phyloP scores from a whole-genome alignment of 2,888 invertebrate genomes.

The Spilarctia lutea region DNA sequence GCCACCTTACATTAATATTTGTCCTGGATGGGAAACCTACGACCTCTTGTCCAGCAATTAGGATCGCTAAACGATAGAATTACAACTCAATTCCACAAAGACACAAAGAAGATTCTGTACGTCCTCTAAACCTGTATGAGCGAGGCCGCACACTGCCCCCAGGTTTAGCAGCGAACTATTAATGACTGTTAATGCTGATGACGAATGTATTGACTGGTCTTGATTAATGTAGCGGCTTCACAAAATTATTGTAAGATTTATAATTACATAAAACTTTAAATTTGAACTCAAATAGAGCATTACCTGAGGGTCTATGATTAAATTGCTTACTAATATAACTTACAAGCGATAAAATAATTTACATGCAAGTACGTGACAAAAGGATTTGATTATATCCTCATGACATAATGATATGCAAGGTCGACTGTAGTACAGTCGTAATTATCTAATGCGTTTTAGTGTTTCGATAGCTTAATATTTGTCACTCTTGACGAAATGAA shows the following conservation, averaged over 20 bases:
- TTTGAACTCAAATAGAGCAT: slow-evolving; percentile 1
- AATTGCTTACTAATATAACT: background rate
- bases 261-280: background rate
- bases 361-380: slow-evolving; percentile 24
- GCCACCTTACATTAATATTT: too few relatives aligned
- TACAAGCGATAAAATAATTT: background rate
- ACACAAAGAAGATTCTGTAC: too few relatives aligned
- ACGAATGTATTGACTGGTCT: too few relatives aligned
- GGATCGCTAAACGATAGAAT: too few relatives aligned
- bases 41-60: too few relatives aligned
- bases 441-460: background rate
- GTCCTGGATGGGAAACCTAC: too few relatives aligned
- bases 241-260: background rate
- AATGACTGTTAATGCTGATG: too few relatives aligned
- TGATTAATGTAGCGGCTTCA: too few relatives aligned
- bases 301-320: background rate
- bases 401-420: slow-evolving; percentile 48
- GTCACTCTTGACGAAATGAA: background rate
- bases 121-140: too few relatives aligned
- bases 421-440: slow-evolving; percentile 29
- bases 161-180: too few relatives aligned
- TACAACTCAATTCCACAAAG: too few relatives aligned
- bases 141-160: too few relatives aligned
- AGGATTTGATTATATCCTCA: slow-evolving; percentile 33
- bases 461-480: slow-evolving; percentile 11